These are phyloP conservation scores for Trissolcus japonicus DNA, from an alignment of 2,888 invertebrate species.

Conservation along the genomic window DNA sequence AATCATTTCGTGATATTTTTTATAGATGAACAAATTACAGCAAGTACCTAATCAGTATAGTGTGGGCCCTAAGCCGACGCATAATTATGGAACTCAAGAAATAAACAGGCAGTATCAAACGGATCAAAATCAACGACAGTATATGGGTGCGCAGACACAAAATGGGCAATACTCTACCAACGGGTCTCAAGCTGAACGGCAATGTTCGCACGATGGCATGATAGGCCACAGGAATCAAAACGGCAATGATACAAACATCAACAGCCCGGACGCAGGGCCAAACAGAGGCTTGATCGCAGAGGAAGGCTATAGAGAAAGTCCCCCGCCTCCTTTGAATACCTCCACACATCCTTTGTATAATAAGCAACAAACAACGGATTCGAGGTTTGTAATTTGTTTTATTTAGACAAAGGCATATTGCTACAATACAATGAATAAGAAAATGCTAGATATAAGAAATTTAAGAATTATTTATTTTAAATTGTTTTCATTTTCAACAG, in stretches of 20 bases:
- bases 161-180: constrained; percentile 61
- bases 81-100: constrained; percentile 59
- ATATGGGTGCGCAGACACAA: constrained; percentile 43
- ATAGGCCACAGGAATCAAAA: constrained; percentile 59
- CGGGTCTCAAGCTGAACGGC: constrained; percentile 62
- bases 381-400: constrained; percentile 62
- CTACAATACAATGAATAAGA: not conserved
- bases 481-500: constrained; percentile 59
- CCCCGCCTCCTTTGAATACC: constrained; percentile 84
- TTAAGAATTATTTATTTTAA: not conserved
- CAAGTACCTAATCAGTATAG: constrained; percentile 63
- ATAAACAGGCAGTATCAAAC: constrained; percentile 61
- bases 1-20: not conserved
- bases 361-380: constrained; percentile 68
- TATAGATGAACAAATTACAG: constrained; percentile 41
- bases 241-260: constrained; percentile 59
- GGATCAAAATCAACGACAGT: constrained; percentile 60
- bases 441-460: not conserved
- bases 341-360: constrained; percentile 83
- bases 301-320: constrained; percentile 73
- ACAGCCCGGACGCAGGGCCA: constrained; percentile 64
- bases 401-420: not conserved
- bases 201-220: constrained; percentile 62
- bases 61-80: constrained; percentile 59
- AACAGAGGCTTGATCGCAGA: constrained; percentile 75